Evolutionary conservation across 1,140 invertebrate genomes (phyloP).

Genomic region (Lordiphosa clarofinis): DNA sequence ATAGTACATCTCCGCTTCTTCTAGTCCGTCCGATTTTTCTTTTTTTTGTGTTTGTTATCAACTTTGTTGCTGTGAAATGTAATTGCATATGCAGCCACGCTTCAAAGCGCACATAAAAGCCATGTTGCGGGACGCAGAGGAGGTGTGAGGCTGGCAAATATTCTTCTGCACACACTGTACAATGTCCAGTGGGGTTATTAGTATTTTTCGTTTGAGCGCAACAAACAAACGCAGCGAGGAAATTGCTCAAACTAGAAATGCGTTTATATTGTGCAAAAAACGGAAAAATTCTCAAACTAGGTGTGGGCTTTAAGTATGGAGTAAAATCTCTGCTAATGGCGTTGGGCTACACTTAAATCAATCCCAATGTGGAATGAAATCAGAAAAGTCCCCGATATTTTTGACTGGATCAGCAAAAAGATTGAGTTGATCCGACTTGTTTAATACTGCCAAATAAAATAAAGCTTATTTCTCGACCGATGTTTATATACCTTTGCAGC

Average conservation of each 20-base stretch:
- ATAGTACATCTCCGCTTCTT: conserved; percentile 15
- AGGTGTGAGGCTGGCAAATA: conserved; percentile 34
- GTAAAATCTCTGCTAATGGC: too few species aligned
- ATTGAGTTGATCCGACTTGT: too few species aligned
- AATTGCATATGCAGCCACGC: conserved; percentile 75
- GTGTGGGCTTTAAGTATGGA: too few species aligned
- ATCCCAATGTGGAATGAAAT: too few species aligned
- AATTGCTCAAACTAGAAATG: conserved; percentile 6
- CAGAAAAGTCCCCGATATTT: too few species aligned
- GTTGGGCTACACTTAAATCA: too few species aligned
- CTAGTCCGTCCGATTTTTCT: conserved; percentile 3
- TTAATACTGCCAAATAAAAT: too few species aligned
- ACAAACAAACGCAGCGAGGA: conserved; percentile 16
- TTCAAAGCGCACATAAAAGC: conserved; percentile 59
- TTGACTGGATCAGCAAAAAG: too few species aligned
- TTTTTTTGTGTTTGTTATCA: conserved; percentile 63
- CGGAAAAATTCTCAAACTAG: too few species aligned
- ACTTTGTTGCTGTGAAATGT: conserved; percentile 73
- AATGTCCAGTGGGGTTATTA: conserved; percentile 37
- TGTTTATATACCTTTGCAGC: too few species aligned
- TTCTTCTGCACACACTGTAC: conserved; percentile 30
- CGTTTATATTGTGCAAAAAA: too few species aligned
- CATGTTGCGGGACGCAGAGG: conserved; percentile 8
- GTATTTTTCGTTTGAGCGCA: conserved; percentile 50
- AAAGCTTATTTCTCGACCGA: too few species aligned